phyloP scores from a whole-genome alignment of 2,797 vertebrate species.

The Brachyrhaphis roseni region DNA sequence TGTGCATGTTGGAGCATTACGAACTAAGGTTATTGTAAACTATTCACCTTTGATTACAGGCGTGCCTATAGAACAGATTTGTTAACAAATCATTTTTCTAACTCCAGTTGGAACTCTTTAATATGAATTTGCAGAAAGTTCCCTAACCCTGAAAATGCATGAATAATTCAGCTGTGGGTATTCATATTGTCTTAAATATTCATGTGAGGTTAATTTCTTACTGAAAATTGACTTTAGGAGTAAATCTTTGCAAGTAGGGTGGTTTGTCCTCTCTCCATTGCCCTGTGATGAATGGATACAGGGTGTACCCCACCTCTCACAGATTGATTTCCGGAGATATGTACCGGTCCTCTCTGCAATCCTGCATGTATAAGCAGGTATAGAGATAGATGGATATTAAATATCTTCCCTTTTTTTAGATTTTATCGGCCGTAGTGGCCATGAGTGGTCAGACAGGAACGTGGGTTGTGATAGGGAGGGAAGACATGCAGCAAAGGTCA shows the following conservation, averaged over 20 bases:
- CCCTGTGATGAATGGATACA: not conserved
- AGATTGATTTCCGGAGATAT: not conserved
- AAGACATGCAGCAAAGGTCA: no score
- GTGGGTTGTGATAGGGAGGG: no score
- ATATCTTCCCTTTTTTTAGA: no score
- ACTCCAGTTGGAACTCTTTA: not conserved
- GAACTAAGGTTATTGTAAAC: no score
- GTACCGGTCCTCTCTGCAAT: not conserved
- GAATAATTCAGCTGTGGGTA: not conserved
- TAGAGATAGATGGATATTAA: no score
- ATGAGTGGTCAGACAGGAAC: no score
- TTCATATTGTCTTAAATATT: not conserved
- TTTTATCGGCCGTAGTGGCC: no score
- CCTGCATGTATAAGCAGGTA: no score
- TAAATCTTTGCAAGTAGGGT: not conserved
- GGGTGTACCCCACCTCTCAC: not conserved
- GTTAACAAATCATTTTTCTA: not conserved
- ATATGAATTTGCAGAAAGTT: not conserved
- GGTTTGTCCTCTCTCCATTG: not conserved
- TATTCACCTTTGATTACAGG: no score
- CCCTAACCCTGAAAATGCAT: not conserved
- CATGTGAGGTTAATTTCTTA: not conserved
- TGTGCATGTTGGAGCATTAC: no score
- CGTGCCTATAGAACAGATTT: no score
- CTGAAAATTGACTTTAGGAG: not conserved